Evolutionary conservation across 2,113 vertebrate genomes (phyloP), one percentile per base, ranked within the genome.

Genomic region (Symphodus melops): DNA sequence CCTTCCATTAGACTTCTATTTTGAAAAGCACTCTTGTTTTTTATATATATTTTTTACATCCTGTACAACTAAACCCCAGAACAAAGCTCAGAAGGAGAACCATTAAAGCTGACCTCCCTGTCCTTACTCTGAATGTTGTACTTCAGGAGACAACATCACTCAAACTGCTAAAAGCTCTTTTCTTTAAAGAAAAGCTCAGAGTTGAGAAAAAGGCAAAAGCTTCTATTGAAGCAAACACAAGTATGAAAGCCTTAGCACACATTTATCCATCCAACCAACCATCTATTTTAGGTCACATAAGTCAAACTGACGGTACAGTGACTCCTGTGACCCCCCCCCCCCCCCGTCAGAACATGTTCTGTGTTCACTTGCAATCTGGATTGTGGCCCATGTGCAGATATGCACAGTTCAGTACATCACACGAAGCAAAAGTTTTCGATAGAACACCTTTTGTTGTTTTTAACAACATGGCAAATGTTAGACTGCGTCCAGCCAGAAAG

Each of bases 1-100:
- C 59, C 42, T 52, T 77, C 64, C 37, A 74, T 77, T 69, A 67
- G 49, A 51, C 62, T 64, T 63, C n/a, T 60, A 37, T 73, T 81
- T 67, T 58, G 36, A 21, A 55, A 41, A 61, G 44, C 39, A 11
- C 23, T 56, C 48, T 33, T 28, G 1, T 58, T 53, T 42, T 42
- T 20, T 64, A 5, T 5, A 1, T 33, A 5, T 33, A 25, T 33
- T 33, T 33, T 33, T 33, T 33, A 33, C 53, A 68, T 44, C 21
- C 58, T 37, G 41, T 9, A 9, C 9, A 33, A 5, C 46, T 60
- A 61, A 53, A 36, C 1, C 13, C 11, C 19, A 59, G 41, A 49
- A 36, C 44, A 46, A 20, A 60, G 42, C 61, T 42, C 52, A 23
- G 19, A 51, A 12, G 52, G 68, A 69, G 49, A 70, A 11, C 5